Evolutionary conservation across 2,797 vertebrate genomes (phyloP).

Genomic region (Coendou prehensilis): DNA sequence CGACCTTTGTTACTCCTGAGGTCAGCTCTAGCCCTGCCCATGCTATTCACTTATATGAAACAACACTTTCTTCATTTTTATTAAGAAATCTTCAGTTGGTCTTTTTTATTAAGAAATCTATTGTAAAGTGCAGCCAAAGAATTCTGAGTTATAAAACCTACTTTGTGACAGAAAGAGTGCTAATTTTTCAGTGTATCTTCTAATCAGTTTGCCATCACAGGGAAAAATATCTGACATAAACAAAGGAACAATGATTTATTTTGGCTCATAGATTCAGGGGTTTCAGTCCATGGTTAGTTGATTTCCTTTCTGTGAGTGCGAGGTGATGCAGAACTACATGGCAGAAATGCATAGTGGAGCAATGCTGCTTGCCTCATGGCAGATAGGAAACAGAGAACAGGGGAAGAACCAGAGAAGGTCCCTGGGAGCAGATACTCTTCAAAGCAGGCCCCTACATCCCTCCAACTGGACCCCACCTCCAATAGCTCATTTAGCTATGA

Average conservation of each 20-base stretch:
- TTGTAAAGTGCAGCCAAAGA: not conserved
- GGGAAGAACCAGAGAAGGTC: not conserved
- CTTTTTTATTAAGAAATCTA: not conserved
- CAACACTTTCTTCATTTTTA: not conserved
- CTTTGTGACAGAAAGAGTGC: not conserved
- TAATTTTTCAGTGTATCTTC: not conserved
- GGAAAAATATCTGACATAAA: not conserved
- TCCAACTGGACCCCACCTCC: not conserved
- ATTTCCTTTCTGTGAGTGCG: not conserved
- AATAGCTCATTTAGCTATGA: not conserved
- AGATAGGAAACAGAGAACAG: not conserved
- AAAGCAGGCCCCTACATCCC: not conserved
- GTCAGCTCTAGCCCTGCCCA: not conserved
- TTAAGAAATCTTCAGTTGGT: not conserved
- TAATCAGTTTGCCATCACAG: not conserved
- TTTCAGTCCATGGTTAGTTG: not conserved
- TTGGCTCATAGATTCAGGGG: not conserved
- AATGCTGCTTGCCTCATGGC: not conserved
- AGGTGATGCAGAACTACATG: not conserved
- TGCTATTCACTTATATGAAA: not conserved
- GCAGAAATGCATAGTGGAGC: not conserved
- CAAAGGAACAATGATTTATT: not conserved
- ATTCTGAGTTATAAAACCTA: slow-evolving; percentile 28
- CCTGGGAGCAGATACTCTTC: not conserved
- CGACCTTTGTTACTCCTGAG: not conserved